phyloP scores from a whole-genome alignment of 2,113 vertebrate genomes.

The Clarias batrachus region DNA sequence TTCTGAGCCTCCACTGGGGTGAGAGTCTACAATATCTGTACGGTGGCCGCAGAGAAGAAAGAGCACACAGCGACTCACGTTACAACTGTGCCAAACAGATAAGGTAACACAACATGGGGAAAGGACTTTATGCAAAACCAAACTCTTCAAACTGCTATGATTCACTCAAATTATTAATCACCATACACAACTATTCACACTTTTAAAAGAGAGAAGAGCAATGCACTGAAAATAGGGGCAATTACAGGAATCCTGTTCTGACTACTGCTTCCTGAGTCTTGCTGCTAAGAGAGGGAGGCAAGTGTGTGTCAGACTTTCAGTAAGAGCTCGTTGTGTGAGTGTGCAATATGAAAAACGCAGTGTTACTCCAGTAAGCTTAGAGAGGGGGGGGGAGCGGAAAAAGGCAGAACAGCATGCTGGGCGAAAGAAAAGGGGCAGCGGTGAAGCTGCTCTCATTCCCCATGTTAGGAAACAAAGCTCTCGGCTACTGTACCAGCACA shows the following conservation, averaged over 20 bases:
- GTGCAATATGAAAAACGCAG: slow-evolving; percentile 38
- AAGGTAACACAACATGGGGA: slow-evolving; percentile 49
- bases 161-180: slow-evolving; percentile 54
- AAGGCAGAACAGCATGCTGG: slow-evolving; percentile 24
- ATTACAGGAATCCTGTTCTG: slow-evolving; percentile 52
- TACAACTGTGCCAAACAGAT: slow-evolving; percentile 51
- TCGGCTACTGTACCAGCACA: slow-evolving; percentile 34
- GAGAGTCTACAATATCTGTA: slow-evolving; percentile 52
- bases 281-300: slow-evolving; percentile 39
- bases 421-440: slow-evolving; percentile 3
- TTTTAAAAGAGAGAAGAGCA: background rate
- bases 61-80: slow-evolving; percentile 39
- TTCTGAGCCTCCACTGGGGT: slow-evolving; percentile 48
- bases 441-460: slow-evolving; percentile 8
- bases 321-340: slow-evolving; percentile 45
- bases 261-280: slow-evolving; percentile 50
- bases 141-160: slow-evolving; percentile 38
- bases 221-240: slow-evolving; percentile 8
- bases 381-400: slow-evolving; percentile 24
- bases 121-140: slow-evolving; percentile 27
- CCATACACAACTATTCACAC: slow-evolving; percentile 58
- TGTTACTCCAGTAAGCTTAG: slow-evolving; percentile 3
- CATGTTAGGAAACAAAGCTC: slow-evolving; percentile 29
- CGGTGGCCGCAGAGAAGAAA: slow-evolving; percentile 38
- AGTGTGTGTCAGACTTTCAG: slow-evolving; percentile 57